Percentiles rank a stretch among this genome's conserved stretches.
Evolutionary conservation across 30 jellyfish, hydroid and myxozoan genomes (phyloP).

Genomic region (Chironex yamaguchii): DNA sequence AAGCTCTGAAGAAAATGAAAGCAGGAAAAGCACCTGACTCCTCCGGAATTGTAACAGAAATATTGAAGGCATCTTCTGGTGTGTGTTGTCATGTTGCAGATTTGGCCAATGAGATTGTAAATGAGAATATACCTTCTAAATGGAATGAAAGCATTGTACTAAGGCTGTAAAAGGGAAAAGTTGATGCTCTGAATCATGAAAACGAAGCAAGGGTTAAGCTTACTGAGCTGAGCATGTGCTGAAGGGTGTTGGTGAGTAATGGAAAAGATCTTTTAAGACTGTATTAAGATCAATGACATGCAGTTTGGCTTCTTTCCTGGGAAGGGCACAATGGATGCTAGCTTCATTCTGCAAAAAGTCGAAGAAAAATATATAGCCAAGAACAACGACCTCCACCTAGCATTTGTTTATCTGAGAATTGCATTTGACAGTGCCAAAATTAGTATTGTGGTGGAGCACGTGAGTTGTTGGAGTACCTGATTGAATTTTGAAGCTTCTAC

Average conservation of each 20-base stretch:
- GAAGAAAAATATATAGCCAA: background rate
- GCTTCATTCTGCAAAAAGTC: background rate
- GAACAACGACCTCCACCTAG: background rate
- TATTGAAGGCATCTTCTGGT: background rate
- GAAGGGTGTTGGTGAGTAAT: background rate
- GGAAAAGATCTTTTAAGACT: background rate
- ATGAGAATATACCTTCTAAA: background rate
- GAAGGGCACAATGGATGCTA: background rate
- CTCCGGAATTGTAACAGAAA: background rate
- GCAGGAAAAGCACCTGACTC: slow-evolving; percentile 1
- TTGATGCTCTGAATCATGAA: background rate
- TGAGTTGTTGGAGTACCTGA: background rate
- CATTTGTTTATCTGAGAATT: background rate
- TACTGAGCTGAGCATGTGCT: background rate
- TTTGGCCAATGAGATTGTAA: background rate
- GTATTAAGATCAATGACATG: background rate
- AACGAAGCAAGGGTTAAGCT: background rate
- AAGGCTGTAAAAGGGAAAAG: background rate
- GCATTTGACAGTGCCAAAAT: background rate
- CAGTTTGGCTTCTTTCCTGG: background rate
- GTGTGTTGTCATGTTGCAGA: background rate
- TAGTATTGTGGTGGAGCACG: background rate
- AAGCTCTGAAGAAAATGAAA: background rate
- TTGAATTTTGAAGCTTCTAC: background rate
- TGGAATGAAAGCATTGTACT: background rate